A percentile compares a stretch with the other conserved stretches of the same genome.
phyloP scores from a whole-genome alignment of 2,888 invertebrate species.

The Aradus depressus region DNA sequence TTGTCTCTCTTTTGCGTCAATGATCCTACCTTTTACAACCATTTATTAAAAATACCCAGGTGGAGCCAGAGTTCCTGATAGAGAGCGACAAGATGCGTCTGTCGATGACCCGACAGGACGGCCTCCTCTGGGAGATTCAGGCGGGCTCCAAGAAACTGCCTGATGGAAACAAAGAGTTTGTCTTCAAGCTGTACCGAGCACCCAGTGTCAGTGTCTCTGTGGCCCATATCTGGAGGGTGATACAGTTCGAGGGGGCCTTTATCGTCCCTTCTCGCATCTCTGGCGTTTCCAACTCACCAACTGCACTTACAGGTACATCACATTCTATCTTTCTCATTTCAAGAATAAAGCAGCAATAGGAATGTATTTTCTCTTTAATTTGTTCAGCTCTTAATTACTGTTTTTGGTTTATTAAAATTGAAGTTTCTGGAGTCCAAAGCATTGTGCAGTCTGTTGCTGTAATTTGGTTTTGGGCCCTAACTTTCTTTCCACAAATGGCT shows the following conservation, averaged over 20 bases:
- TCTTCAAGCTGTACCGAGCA: constrained; percentile 30
- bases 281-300: constrained; percentile 31
- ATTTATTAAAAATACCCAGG: constrained; percentile 25
- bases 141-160: constrained; percentile 26
- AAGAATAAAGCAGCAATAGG: not conserved
- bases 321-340: not conserved
- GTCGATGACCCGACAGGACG: constrained; percentile 30
- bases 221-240: constrained; percentile 31
- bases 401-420: too few relatives aligned
- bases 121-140: constrained; percentile 31
- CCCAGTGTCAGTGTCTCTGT: constrained; percentile 26
- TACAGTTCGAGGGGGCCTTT: constrained; percentile 33
- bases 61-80: constrained; percentile 29
- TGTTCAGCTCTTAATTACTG: too few relatives aligned
- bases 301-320: constrained; percentile 29
- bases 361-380: not conserved
- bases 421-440: too few relatives aligned
- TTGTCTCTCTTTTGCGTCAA: not conserved
- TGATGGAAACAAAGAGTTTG: constrained; percentile 30
- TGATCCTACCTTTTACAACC: not conserved
- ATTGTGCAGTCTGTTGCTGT: too few relatives aligned
- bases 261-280: constrained; percentile 31
- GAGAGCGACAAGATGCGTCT: constrained; percentile 29
- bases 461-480: too few relatives aligned
- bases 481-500: too few relatives aligned